Conservation (phyloP, 37 sponge, comb jelly and placozoan species). For the Hormiphora californensis region DNA sequence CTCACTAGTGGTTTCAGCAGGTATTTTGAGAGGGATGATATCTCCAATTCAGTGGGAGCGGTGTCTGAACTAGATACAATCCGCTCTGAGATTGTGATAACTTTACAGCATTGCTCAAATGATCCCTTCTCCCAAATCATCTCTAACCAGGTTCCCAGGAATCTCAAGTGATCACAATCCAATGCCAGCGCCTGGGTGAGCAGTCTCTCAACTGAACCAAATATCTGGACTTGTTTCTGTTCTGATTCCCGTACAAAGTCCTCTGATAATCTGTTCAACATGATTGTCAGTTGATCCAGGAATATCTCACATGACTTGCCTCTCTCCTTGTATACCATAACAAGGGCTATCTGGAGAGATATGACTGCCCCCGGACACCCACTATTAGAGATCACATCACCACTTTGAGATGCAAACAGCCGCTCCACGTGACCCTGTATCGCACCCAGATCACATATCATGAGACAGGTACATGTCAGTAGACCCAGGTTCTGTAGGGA, state of each 20-base stretch:
- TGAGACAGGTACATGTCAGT: not conserved
- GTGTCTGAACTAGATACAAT: not conserved
- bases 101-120: not conserved
- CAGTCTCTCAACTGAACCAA: not conserved
- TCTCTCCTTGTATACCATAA: not conserved
- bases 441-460: not conserved
- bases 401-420: not conserved
- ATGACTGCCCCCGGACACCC: not conserved
- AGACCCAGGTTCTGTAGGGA: not conserved
- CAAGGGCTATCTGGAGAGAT: not conserved
- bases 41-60: too few relatives aligned
- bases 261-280: not conserved
- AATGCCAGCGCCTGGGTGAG: not conserved
- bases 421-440: not conserved
- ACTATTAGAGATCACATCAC: not conserved
- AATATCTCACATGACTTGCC: not conserved
- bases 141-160: constrained; percentile 12
- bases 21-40: too few relatives aligned
- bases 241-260: not conserved
- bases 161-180: not conserved
- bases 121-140: not conserved
- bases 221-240: not conserved
- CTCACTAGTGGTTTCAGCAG: too few relatives aligned
- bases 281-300: not conserved
- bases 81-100: not conserved